Conservation (phyloP, 2,113 vertebrate genomes). For the Sinocyclocheilus anshuiensis region DNA sequence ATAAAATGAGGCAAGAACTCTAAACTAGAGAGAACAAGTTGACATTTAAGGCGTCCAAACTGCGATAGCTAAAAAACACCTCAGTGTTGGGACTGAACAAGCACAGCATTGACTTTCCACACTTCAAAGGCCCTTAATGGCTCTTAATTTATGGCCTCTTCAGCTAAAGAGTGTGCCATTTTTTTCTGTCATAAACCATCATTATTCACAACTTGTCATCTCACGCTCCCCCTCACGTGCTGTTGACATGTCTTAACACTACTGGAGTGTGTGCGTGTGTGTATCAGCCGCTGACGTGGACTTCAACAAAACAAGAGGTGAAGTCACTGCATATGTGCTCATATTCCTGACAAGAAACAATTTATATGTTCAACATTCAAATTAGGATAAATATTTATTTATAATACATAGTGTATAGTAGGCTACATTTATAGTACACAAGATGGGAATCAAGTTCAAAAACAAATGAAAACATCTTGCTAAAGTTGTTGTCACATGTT, state of each 20-base stretch:
- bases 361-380: background rate
- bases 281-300: slow-evolving; percentile 16
- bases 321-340: background rate
- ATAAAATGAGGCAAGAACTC: background rate
- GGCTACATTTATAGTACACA: too few relatives aligned
- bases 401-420: too few relatives aligned
- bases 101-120: slow-evolving; percentile 36
- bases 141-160: slow-evolving; percentile 60
- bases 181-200: slow-evolving; percentile 57
- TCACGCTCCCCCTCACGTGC: slow-evolving; percentile 28
- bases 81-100: slow-evolving; percentile 28
- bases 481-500: background rate
- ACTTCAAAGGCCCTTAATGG: slow-evolving; percentile 57
- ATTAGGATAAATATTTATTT: background rate
- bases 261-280: slow-evolving; percentile 10
- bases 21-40: slow-evolving; percentile 19
- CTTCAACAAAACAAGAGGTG: background rate
- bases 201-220: slow-evolving; percentile 65
- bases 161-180: slow-evolving; percentile 50
- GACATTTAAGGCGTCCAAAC: background rate
- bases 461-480: background rate
- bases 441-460: background rate
- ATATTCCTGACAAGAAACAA: too few relatives aligned
- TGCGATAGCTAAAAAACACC: background rate
- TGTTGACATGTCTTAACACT: slow-evolving; percentile 43